Base-by-base conservation (phyloP, 2,888 invertebrate genomes). In the Hartigia nigra region DNA sequence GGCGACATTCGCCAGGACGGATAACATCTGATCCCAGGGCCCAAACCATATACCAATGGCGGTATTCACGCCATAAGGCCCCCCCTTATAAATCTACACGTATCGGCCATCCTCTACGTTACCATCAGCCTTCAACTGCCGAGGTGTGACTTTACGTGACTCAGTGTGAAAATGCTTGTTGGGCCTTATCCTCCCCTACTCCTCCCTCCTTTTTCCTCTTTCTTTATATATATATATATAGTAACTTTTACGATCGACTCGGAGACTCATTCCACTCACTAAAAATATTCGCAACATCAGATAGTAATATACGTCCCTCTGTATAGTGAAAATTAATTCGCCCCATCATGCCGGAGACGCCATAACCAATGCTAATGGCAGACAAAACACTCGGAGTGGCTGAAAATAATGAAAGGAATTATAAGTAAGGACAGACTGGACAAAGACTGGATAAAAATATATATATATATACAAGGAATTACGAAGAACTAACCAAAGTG, bases 1-100 rank as follows among this genome's bases (percentile, higher is more conserved):
- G 83, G 81, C 84, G 85, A 87, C 89, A 85, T 84, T 86, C 87
- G 85, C 82, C 88, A 85, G 83, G 84, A 81, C 79, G 78, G 72
- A 72, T 72, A 72, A 23, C 31, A 31, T 72, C 72, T 31, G 31
- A 72, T 72, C 72, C 31, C 12, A 23, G 23, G 55, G 55, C 23
- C 55, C 55, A 9, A 55, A 23, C 55, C 23, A 1, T 39, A 39
- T 39, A 39, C 39, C 55, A 34, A 34, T 3, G 34, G 34, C 1
- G 34, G 34, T 34, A 34, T 34, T 4, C 34, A 23, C 55, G 55
- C 23, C 23, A 55, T 55, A 55, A 23, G 55, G 23, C 23, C 55
- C 55, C 23, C 1, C 23, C 9, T 23, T 23, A 23, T 55, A 55
- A 55, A 55, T 23, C 23, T 23, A 55, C 55, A 1, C 1, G 55